phyloP scores from a whole-genome alignment of 2,888 invertebrate genomes.

The Drosophila birchii region DNA sequence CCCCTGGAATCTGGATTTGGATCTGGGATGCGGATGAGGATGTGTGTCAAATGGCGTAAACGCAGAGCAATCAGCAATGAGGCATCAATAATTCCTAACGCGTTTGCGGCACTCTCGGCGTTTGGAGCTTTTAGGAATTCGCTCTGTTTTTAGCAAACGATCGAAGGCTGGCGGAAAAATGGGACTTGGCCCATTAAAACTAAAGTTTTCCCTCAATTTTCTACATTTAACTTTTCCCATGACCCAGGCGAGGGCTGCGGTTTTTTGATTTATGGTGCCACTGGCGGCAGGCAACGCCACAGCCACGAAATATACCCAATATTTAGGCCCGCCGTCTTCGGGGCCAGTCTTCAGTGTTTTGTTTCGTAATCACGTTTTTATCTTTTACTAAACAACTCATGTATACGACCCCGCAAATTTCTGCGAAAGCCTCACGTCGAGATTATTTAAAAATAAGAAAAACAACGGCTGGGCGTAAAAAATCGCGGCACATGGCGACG shows the following conservation, averaged over 20 bases:
- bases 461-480: constrained; percentile 8
- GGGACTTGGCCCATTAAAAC: constrained; percentile 67
- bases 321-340: constrained; percentile 45
- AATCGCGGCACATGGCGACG: constrained; percentile 12
- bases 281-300: constrained; percentile 61
- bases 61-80: constrained; percentile 77
- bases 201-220: constrained; percentile 57
- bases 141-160: constrained; percentile 8
- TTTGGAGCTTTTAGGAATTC: constrained; percentile 13
- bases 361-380: constrained; percentile 78
- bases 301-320: constrained; percentile 59
- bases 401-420: constrained; percentile 19
- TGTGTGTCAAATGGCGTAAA: constrained; percentile 74
- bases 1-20: not conserved
- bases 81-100: constrained; percentile 76
- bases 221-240: constrained; percentile 50
- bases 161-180: constrained; percentile 23
- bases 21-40: constrained; percentile 12
- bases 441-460: constrained; percentile 33
- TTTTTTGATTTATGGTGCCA: constrained; percentile 72
- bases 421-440: constrained; percentile 18
- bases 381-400: constrained; percentile 58
- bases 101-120: constrained; percentile 54
- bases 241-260: constrained; percentile 15
- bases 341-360: constrained; percentile 50